Evolutionary conservation across 2,888 invertebrate genomes (phyloP), one percentile per base, ranked within the genome.

Genomic region (Nomada ruficornis): DNA sequence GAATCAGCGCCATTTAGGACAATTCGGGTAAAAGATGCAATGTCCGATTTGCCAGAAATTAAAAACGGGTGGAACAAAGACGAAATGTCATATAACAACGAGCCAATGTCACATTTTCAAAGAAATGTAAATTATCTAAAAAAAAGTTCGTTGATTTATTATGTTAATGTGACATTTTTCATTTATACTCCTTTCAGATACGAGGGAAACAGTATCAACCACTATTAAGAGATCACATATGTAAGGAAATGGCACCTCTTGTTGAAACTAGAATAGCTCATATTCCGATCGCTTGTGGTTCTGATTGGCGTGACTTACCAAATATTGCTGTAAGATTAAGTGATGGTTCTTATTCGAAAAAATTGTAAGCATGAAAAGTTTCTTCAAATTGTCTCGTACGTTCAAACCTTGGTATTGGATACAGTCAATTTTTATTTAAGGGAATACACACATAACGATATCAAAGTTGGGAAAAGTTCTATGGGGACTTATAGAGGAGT

Each of bases 301-400:
- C 97, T 0, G 98, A 98, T 93, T 98, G 98, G 98, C 95, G 98
- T 60, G 97, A 98, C 93, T 94, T 98, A 36, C 98, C 98, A 0
- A 98, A 98, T 91, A 95, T 97, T 79, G 95, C 95, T 4, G 95
- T 97, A 0, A 93, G 95, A 50, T 94, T 98, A 29, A 95, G 95
- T 2, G 97, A 98, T 93, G 97, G 97, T 78, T 96, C 95, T 13
- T 95, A 95, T 86, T 94, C 96, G 0, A 95, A 95, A 77, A 95
- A 95, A 92, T 93, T 96, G 94, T 95, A 93, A 92, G 94, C 84
- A 57, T 9, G 36, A 29, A 2, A 36, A n/a, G 18, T 7, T 29
- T 72, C 0, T 65, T 44, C 13, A 18, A 26, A 50, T 1, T 52
- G 57, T 23, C 26, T n/a, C 44, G 11, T 2, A 52, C 26, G 3